These are phyloP conservation scores for Smittia sp. DNA, from an alignment of 2,888 invertebrate species.

Conservation along the genomic window DNA sequence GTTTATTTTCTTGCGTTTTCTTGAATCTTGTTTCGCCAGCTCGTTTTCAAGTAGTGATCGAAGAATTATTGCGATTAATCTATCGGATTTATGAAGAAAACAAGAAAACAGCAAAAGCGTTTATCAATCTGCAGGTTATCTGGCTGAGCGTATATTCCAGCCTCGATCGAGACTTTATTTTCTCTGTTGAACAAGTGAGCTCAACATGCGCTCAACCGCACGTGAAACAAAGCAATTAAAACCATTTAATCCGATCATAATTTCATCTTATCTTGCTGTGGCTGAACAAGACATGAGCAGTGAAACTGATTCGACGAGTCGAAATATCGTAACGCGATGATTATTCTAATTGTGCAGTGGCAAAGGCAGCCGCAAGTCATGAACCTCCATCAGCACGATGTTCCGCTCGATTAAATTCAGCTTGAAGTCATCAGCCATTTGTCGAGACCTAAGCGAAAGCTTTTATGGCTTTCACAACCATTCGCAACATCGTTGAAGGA, in stretches of 20 bases:
- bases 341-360: not conserved
- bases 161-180: not conserved
- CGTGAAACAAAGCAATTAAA: not conserved
- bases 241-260: not conserved
- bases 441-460: not conserved
- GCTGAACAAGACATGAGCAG: not conserved
- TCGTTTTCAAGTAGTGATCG: no score
- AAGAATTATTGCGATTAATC: not conserved
- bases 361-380: no score
- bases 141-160: not conserved
- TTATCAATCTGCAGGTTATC: slow-evolving; percentile 36
- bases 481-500: not conserved
- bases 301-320: not conserved
- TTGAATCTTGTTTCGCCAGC: no score
- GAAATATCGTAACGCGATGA: not conserved
- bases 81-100: not conserved
- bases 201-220: not conserved
- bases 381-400: no score
- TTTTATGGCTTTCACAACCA: not conserved
- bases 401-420: not conserved
- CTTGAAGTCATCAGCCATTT: not conserved
- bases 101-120: not conserved
- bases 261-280: not conserved
- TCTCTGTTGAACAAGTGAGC: not conserved
- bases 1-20: no score